A percentile compares a stretch with the other conserved stretches of the same genome.
Conservation (phyloP, 1,140 invertebrate genomes). For the Aphis craccivora region DNA sequence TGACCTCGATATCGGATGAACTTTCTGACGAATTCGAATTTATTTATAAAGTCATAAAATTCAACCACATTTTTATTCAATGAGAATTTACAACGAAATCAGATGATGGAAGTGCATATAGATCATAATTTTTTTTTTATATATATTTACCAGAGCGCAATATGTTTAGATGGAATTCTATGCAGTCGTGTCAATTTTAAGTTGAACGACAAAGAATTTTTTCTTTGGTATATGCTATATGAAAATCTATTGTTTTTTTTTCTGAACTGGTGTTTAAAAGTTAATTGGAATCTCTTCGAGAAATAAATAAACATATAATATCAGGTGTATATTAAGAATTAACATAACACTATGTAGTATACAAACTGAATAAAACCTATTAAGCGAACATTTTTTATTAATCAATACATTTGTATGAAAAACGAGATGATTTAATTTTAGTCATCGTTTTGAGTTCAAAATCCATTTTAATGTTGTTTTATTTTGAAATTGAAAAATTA, state of each 20-base stretch:
- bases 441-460: not conserved
- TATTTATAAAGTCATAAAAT: not conserved
- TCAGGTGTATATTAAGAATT: not conserved
- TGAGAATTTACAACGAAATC: not conserved
- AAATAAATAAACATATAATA: conserved; percentile 17
- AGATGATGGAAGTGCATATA: conserved; percentile 15
- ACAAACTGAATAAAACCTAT: not conserved
- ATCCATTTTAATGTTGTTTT: not conserved
- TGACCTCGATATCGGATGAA: not conserved
- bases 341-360: not conserved
- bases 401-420: not conserved
- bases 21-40: not conserved
- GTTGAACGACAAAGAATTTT: not conserved
- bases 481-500: not conserved
- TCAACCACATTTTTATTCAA: not conserved
- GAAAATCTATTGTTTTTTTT: not conserved
- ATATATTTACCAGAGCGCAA: not conserved
- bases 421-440: not conserved
- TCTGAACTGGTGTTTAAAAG: not conserved
- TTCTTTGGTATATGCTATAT: not conserved
- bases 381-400: not conserved
- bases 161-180: conserved; percentile 12
- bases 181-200: not conserved
- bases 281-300: not conserved
- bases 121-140: not conserved